Evolutionary conservation across 2,888 invertebrate genomes (phyloP), one percentile per base, ranked within the genome.

Genomic region (Ypsolopha sequella): DNA sequence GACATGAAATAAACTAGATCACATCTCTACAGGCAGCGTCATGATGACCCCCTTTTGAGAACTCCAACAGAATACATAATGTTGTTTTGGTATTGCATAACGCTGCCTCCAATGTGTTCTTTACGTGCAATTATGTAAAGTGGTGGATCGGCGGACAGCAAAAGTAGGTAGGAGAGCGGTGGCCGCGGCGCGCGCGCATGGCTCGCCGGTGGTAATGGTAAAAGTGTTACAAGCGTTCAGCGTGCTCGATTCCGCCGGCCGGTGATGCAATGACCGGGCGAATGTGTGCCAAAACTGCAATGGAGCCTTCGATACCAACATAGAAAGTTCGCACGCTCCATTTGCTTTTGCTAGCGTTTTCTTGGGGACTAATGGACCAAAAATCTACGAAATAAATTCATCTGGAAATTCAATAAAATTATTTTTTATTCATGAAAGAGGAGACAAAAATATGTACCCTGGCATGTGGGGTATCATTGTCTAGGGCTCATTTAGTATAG

Each of bases 211-310:
- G 80, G 78, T 80, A 84, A 82, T 85, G 79, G 80, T 79, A 80
- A 79, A 81, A 84, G 82, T 85, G 79, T 84, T 82, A 84, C 82
- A 74, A 13, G 48, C 48, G 48, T 45, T 45, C 75, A 70, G 65
- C 72, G 81, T 72, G 72, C 82, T 70, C 78, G 73, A 74, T 80
- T 72, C 74, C 63, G 65, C 64, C 24, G 24, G 65, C 63, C 53
- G 54, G 64, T 80, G 74, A 82, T 74, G 82, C 82, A 81, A 82
- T 65, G 54, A 54, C 57, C 51, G 56, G 52, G 72, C 76, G 73
- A 82, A 85, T 84, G 80, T 86, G 74, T 84, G 85, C 82, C 82
- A 81, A 36, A 82, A 82, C 72, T 82, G 82, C 84, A 85, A 70
- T 65, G 69, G 64, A 76, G 73, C 75, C 78, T 76, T 72, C 71